Percentiles rank a stretch among this genome's conserved stretches.
phyloP scores from a whole-genome alignment of 2,888 invertebrate genomes.

The Stenotaenia linearis region DNA sequence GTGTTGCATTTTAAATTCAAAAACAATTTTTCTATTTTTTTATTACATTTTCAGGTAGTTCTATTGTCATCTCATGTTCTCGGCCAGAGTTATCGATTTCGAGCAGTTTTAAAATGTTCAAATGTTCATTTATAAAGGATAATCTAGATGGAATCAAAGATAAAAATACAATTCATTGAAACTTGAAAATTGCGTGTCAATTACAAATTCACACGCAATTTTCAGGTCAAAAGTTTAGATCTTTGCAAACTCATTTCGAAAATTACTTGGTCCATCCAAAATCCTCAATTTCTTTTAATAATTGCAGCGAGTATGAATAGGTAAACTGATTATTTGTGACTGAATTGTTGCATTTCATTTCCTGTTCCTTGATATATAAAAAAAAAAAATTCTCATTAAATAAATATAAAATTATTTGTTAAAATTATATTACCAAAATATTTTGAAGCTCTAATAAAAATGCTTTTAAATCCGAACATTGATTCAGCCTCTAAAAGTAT shows the following conservation, averaged over 20 bases:
- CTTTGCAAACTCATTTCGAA: too few relatives aligned
- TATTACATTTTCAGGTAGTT: neutral
- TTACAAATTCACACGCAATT: too few relatives aligned
- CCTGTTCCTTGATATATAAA: neutral
- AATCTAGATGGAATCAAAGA: too few relatives aligned
- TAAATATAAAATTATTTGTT: neutral
- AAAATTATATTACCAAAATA: neutral
- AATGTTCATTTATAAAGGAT: neutral
- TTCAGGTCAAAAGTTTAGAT: too few relatives aligned
- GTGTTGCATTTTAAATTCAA: neutral
- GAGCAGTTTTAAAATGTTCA: neutral
- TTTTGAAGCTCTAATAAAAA: neutral
- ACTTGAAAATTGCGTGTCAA: too few relatives aligned
- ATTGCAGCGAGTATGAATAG: neutral
- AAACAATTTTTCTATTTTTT: too few relatives aligned
- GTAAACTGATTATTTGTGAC: neutral
- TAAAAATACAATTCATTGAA: neutral
- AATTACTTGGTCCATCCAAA: slow-evolving; percentile 10
- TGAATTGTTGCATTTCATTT: neutral
- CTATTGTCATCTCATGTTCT: neutral
- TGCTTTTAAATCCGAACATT: neutral
- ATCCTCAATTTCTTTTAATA: neutral
- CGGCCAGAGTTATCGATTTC: neutral
- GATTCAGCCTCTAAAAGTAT: neutral
- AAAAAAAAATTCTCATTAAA: neutral